These are phyloP conservation scores for Conger conger DNA, from an alignment of 2,113 vertebrate species.

Conservation along the genomic window DNA sequence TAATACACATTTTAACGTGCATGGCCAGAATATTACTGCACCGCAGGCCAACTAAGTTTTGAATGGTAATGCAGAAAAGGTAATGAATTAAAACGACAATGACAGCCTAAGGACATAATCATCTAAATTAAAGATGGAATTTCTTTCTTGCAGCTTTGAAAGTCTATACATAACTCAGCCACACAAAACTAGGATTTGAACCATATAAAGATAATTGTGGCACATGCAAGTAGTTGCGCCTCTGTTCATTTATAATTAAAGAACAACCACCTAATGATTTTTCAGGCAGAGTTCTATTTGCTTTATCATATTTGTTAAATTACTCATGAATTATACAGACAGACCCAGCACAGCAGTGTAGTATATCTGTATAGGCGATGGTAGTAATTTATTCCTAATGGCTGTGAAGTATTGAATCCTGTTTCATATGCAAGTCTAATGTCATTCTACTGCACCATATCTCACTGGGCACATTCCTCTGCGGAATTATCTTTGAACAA, in stretches of 20 bases:
- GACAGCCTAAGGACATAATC: background rate
- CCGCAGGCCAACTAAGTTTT: background rate
- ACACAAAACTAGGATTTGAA: background rate
- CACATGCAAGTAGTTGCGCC: background rate
- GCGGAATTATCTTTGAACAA: constrained; percentile 24
- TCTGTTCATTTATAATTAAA: constrained; percentile 31
- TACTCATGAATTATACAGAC: constrained; percentile 19
- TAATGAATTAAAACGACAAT: background rate
- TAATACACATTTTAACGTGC: background rate
- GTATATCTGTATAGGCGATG: background rate
- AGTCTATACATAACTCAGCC: background rate
- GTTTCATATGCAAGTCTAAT: constrained; percentile 24
- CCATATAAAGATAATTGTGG: background rate
- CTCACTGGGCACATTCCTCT: background rate
- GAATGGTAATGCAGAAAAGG: background rate
- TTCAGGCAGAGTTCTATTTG: constrained; percentile 15
- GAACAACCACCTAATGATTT: constrained; percentile 22
- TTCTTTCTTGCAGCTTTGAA: background rate
- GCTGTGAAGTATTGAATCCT: constrained; percentile 18
- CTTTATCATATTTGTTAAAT: constrained; percentile 21
- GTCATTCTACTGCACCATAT: constrained; percentile 15
- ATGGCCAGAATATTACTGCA: background rate
- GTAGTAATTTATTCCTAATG: constrained; percentile 19
- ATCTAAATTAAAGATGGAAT: background rate
- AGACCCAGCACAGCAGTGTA: background rate